phyloP scores from a whole-genome alignment of 2,113 vertebrate species.

The Mastomys natalensis region DNA sequence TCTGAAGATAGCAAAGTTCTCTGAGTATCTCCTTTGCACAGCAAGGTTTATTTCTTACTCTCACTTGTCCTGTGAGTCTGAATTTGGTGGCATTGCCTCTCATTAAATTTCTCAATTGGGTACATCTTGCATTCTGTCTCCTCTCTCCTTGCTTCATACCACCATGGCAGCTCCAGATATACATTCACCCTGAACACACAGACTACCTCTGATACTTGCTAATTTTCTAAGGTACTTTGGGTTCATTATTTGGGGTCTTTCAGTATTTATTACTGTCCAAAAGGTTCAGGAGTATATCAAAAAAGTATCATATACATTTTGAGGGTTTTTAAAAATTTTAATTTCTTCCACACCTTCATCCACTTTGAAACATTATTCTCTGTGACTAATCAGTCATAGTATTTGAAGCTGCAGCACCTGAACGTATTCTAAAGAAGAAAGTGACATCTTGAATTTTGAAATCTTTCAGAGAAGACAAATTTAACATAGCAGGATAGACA shows the following conservation, averaged over 20 bases:
- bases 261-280: neutral
- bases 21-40: neutral
- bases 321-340: neutral
- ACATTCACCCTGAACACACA: neutral
- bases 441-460: neutral
- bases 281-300: neutral
- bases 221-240: neutral
- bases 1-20: neutral
- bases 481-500: neutral
- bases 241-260: neutral
- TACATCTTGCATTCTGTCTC: neutral
- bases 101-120: neutral
- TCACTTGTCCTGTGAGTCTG: neutral
- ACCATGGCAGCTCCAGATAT: neutral
- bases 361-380: neutral
- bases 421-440: neutral
- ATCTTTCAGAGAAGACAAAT: conserved; percentile 28
- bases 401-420: neutral
- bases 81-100: neutral
- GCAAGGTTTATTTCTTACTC: conserved; percentile 41
- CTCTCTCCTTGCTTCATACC: neutral
- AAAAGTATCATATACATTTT: neutral
- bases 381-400: neutral
- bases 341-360: neutral
- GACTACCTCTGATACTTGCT: neutral